Evolutionary conservation across 2,113 vertebrate genomes (phyloP), one percentile per base, ranked within the genome.

Genomic region (Nothobranchius kuhntae): DNA sequence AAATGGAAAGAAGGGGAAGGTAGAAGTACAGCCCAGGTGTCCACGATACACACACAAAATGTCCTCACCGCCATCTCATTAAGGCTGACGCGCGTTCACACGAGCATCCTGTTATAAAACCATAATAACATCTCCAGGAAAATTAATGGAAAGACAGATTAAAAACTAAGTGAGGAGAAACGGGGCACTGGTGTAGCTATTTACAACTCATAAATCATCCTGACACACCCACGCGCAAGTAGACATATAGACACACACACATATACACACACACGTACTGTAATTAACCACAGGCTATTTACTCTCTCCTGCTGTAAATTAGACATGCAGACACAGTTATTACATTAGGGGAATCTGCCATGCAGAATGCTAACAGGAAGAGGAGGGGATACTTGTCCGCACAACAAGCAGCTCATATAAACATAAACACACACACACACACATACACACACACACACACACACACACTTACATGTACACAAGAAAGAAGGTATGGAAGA

Each of bases 251-350:
- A 42, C 40, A 42, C 81, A 77, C 35, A 70, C 84, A 74, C 65
- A 81, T 61, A 65, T 50, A 75, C 60, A 66, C 64, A 79, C 40
- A 80, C 81, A 76, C 82, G 60, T 86, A 90, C 88, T 90, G 90
- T 91, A 91, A 91, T 91, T 91, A 91, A 91, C 89, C 90, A 91
- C 82, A 91, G 90, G 90, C 90, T 91, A 91, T 91, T 91, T 91
- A 90, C 90, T 91, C 86, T 88, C 86, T 89, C 89, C 87, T 91
- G 90, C 89, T 91, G 89, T 91, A 91, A 91, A 91, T 91, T 91
- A 91, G 89, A 91, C 90, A 91, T 91, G 90, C 90, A 91, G 90
- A 91, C 90, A 91, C 86, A 90, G 90, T 90, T 91, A 91, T 91
- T 90, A 91, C 89, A 91, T 91, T 90, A 90, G 82, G 84, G 87